Evolutionary conservation across 2,113 vertebrate species (phyloP), one percentile per base, ranked within the genome.

Genomic region (Salvelinus alpinus): DNA sequence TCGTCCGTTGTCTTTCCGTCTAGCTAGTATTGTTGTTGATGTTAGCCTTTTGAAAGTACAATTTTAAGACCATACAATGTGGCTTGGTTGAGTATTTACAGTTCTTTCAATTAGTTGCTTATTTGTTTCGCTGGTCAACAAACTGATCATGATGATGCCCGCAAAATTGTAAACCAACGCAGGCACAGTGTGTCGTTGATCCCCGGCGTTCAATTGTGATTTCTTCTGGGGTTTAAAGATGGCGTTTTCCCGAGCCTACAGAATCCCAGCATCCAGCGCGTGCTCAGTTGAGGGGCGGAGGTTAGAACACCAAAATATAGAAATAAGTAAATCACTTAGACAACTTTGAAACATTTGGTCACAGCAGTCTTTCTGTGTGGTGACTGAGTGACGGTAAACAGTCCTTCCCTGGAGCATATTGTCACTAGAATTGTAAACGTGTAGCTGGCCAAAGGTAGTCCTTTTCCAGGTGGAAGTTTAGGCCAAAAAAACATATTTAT

Each of bases 171-270:
- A 75, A 79, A 62, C 80, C 73, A 84, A 83, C 57, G 72, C 67
- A 65, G 76, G 84, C 77, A 74, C 20, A 48, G 25, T 64, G 75
- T 87, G 84, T 85, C 88, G 86, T 75, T 85, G 82, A 86, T 89
- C 89, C 86, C 51, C 90, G 83, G 88, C 87, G 85, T 75, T 83
- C 78, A 83, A 87, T 87, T 85, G 85, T 78, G 89, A 82, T 87
- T 91, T 87, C 86, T 87, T 82, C 86, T 90, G 94, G 93, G 92
- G 93, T 94, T 94, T 94, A 94, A 94, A 94, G 92, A 94, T 94
- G 94, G 93, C 93, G 93, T 92, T 77, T 84, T 75, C 81, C 83
- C 72, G 86, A 82, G 89, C 91, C 91, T 86, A 91, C 92, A 92
- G 85, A 90, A 80, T 93, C 91, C 92, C 92, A 91, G 82, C 84